These are phyloP conservation scores for Thymelicus sylvestris DNA, from an alignment of 2,888 invertebrate genomes.

Conservation along the genomic window DNA sequence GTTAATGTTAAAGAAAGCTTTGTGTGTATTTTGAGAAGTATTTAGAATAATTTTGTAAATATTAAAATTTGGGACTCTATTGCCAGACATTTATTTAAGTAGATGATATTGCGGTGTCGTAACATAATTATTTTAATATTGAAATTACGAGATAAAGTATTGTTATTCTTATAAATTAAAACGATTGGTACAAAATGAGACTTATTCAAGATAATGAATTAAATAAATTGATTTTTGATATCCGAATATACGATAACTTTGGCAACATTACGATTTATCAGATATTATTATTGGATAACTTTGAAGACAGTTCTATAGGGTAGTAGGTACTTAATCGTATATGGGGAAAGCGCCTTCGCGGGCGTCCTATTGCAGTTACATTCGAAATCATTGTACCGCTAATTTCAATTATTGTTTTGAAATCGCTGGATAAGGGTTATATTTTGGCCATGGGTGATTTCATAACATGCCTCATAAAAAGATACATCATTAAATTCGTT, in stretches of 20 bases:
- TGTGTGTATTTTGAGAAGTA: constrained; percentile 58
- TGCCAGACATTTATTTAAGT: constrained; percentile 60
- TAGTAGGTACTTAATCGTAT: constrained; percentile 20
- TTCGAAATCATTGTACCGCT: constrained; percentile 9
- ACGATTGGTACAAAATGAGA: constrained; percentile 36
- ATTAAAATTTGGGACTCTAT: constrained; percentile 59
- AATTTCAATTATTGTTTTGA: constrained; percentile 11
- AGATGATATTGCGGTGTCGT: constrained; percentile 37
- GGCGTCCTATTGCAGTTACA: constrained; percentile 10
- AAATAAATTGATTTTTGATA: constrained; percentile 28
- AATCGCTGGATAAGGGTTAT: constrained; percentile 2
- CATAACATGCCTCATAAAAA: constrained; percentile 12
- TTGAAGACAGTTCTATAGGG: constrained; percentile 7
- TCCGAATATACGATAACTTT: constrained; percentile 25
- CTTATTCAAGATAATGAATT: constrained; percentile 34
- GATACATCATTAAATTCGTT: constrained; percentile 7
- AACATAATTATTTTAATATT: constrained; percentile 38
- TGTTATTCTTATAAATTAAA: constrained; percentile 30
- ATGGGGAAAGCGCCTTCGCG: constrained; percentile 10
- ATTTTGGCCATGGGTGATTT: not conserved
- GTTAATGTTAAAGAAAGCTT: constrained; percentile 64
- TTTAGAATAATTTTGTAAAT: constrained; percentile 56
- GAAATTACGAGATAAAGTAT: constrained; percentile 36
- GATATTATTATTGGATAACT: constrained; percentile 15
- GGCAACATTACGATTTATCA: constrained; percentile 25